Conservation (phyloP, 2,888 invertebrate genomes). For the Brenthis daphne region DNA sequence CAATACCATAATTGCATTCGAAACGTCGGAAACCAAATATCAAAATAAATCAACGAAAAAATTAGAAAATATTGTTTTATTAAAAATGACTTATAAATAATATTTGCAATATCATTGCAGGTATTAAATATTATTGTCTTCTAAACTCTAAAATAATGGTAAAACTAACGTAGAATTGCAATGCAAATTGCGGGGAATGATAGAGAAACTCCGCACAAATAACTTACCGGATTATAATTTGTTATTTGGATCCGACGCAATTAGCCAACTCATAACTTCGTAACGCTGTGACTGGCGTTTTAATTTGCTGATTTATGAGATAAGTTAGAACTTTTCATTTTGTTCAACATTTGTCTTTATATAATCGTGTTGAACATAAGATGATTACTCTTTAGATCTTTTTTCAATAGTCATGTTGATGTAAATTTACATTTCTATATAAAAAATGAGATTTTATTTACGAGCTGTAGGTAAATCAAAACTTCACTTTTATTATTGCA, state of each 20-base stretch:
- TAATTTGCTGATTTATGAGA: slow-evolving; percentile 40
- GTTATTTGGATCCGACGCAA: slow-evolving; percentile 62
- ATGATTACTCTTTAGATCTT: background rate
- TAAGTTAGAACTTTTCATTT: slow-evolving; percentile 23
- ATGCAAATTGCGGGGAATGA: slow-evolving; percentile 65
- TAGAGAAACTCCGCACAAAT: slow-evolving; percentile 59
- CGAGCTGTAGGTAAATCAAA: too few species aligned
- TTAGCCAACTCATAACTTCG: slow-evolving; percentile 47
- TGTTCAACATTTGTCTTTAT: slow-evolving; percentile 6
- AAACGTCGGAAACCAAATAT: too few species aligned
- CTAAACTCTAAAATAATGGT: slow-evolving; percentile 28
- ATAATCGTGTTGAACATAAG: slow-evolving; percentile 6
- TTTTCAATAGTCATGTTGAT: background rate
- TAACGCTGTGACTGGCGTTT: slow-evolving; percentile 40
- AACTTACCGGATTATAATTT: slow-evolving; percentile 65
- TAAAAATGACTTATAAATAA: too few species aligned
- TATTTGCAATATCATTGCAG: too few species aligned
- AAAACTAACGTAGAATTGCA: slow-evolving; percentile 47
- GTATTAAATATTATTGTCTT: background rate
- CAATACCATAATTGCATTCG: too few species aligned
- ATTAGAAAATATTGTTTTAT: too few species aligned
- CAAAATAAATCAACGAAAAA: too few species aligned
- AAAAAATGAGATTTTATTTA: too few species aligned
- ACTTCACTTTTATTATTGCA: too few species aligned
- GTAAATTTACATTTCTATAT: too few species aligned